Conservation (phyloP, 2,113 vertebrate genomes). For the Castor canadensis region DNA sequence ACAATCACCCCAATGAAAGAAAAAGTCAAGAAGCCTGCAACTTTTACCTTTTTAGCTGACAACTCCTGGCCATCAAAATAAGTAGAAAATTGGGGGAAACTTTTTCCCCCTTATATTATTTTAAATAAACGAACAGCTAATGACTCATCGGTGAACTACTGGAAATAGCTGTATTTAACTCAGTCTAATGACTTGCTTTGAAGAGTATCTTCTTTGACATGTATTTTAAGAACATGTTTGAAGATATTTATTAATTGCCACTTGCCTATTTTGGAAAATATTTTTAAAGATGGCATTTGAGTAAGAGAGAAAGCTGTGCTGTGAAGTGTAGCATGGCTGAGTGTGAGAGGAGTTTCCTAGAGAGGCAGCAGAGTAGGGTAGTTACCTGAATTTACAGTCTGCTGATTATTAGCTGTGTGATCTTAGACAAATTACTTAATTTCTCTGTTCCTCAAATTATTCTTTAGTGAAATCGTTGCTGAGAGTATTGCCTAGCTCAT, state of each 20-base stretch:
- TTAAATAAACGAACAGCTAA: not conserved
- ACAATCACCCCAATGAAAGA: not conserved
- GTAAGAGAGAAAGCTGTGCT: not conserved
- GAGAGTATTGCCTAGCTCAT: not conserved
- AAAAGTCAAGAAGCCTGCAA: not conserved
- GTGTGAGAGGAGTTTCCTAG: not conserved
- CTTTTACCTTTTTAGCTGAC: not conserved
- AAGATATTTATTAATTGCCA: constrained; percentile 15
- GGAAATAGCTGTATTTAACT: not conserved
- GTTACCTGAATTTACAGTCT: not conserved
- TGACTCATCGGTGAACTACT: not conserved
- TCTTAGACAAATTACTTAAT: no score
- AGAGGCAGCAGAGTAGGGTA: not conserved
- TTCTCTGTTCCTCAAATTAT: not conserved
- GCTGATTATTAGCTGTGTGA: not conserved
- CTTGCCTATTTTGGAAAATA: not conserved
- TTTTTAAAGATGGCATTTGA: not conserved
- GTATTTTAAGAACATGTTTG: constrained; percentile 18
- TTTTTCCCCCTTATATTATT: not conserved
- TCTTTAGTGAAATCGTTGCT: not conserved
- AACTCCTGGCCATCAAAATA: not conserved
- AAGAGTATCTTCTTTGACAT: not conserved
- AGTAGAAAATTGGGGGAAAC: not conserved
- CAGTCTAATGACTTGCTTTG: not conserved
- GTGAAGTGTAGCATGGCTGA: not conserved